A percentile compares a stretch with the other conserved stretches of the same genome.
Evolutionary conservation across 1,140 invertebrate species (phyloP).

Genomic region (Caenorhabditis tropicalis): DNA sequence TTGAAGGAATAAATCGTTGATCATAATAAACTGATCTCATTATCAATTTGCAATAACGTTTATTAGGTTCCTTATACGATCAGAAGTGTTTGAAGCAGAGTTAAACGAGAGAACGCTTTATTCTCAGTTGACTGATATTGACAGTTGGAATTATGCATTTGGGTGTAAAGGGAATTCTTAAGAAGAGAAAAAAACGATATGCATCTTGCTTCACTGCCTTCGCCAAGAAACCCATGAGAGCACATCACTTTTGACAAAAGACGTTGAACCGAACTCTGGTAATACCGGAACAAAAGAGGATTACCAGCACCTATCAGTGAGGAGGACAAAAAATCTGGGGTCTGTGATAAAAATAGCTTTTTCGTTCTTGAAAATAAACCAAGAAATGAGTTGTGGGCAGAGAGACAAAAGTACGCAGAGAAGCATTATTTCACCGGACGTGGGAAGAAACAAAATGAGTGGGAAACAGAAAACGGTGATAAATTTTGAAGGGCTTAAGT

Average conservation of each 20-base stretch:
- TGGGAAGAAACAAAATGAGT: background rate
- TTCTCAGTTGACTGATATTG: background rate
- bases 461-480: slow-evolving; percentile 15
- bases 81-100: background rate
- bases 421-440: slow-evolving; percentile 2
- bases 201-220: background rate
- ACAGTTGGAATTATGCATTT: background rate
- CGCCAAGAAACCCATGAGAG: background rate
- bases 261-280: background rate
- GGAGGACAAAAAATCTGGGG: background rate
- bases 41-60: background rate
- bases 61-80: background rate
- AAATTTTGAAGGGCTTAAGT: background rate
- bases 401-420: background rate
- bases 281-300: background rate
- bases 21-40: background rate
- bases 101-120: background rate
- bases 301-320: background rate
- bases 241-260: background rate
- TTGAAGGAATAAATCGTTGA: background rate
- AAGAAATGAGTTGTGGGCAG: background rate
- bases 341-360: slow-evolving; percentile 5
- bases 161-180: background rate
- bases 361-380: background rate
- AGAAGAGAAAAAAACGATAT: background rate